Conservation (phyloP, 1,140 invertebrate genomes). For the Cydia fagiglandana region DNA sequence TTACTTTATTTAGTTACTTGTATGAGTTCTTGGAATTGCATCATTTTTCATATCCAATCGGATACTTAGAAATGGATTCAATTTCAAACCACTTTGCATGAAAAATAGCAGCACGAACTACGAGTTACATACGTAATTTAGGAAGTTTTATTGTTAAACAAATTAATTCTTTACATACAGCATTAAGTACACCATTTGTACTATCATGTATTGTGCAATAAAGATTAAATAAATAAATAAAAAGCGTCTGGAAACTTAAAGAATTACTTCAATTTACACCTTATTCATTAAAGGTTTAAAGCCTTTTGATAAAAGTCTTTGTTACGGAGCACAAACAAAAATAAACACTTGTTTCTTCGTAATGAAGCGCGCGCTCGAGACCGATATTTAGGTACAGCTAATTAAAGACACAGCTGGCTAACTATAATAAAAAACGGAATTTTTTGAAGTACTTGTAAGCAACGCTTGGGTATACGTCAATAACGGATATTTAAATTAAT, state of each 20-base stretch:
- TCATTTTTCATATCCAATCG: not conserved
- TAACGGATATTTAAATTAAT: not conserved
- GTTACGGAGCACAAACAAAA: constrained; percentile 9
- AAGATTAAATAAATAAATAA: not conserved
- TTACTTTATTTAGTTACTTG: not conserved
- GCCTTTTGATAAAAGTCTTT: not conserved
- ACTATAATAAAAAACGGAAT: not conserved
- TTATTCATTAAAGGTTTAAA: not conserved
- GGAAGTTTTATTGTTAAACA: not conserved
- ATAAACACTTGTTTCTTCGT: not conserved
- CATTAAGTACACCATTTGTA: too few species aligned
- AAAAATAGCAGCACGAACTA: too few species aligned
- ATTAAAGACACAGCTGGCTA: constrained; percentile 11
- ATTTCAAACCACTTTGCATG: too few species aligned
- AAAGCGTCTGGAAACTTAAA: not conserved
- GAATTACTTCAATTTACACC: not conserved
- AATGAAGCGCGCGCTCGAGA: not conserved
- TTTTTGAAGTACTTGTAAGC: not conserved
- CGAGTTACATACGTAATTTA: too few species aligned
- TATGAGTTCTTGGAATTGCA: not conserved
- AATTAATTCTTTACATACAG: not conserved
- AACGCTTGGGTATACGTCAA: not conserved
- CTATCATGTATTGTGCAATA: too few species aligned
- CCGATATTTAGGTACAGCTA: constrained; percentile 16
- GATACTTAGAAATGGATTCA: too few species aligned